Evolutionary conservation across 2,888 invertebrate species (phyloP), one percentile per base, ranked within the genome.

Genomic region (Athalia circularis): DNA sequence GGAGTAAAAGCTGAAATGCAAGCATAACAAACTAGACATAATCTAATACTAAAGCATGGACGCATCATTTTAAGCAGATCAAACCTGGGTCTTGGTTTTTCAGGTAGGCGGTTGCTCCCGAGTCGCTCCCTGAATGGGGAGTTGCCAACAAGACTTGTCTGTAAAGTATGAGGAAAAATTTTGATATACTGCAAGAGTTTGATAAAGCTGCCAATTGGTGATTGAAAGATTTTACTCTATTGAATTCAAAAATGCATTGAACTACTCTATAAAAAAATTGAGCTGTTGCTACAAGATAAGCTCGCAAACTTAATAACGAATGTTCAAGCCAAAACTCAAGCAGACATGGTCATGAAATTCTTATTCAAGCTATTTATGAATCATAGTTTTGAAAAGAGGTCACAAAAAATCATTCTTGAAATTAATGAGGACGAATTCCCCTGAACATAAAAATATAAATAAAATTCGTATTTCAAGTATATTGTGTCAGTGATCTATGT

Each of bases 81-180:
- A 91, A 93, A 96, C 95, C 96, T 95, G 91, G 97, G 96, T 90
- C 96, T 93, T 80, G 93, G 93, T 87, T 94, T 93, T 90, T 97
- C 97, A 83, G 95, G 95, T 87, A 96, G 92, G 80, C 97, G 94
- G 90, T 96, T 97, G 92, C 96, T 97, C 90, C 97, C 97, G 83
- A 97, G 93, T 82, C 97, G 94, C 92, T 97, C 97, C 89, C 97
- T 93, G 92, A 96, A 97, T 86, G 96, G 96, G 85, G 96, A 96
- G 92, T 94, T 96, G 81, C 92, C 92, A 79, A 92, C 92, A 85
- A 91, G 91, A 86, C 92, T 92, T 86, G 92, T 92, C 93, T 93
- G 93, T 83, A 93, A 92, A 88, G 82, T 81, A 86, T 11, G 59
- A 57, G 59, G 59, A 80, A 84, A 83, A 84, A 13, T 64, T 61